Percentiles rank a stretch among this genome's conserved stretches.
These are phyloP conservation scores for Spongilla lacustris DNA, from an alignment of 37 sponge, comb jelly and placozoan species.

Conservation along the genomic window DNA sequence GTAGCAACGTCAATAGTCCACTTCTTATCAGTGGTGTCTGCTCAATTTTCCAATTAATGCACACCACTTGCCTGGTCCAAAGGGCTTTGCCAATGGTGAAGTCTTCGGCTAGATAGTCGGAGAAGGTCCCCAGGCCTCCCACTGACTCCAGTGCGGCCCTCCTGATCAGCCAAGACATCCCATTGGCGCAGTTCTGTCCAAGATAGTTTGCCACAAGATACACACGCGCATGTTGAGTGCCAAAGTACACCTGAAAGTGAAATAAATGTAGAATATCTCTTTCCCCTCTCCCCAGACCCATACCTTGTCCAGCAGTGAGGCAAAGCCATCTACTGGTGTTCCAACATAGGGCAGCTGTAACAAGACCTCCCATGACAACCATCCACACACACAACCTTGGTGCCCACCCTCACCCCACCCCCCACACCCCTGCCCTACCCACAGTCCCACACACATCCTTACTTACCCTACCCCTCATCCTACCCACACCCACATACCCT, in stretches of 20 bases:
- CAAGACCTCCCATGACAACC: neutral
- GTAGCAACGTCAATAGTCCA: too few species aligned
- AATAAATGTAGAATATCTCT: neutral
- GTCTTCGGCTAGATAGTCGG: slow-evolving; percentile 85
- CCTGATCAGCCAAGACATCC: slow-evolving; percentile 79
- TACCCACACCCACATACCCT: neutral
- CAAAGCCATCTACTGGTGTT: slow-evolving; percentile 22
- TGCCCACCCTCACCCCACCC: too few species aligned
- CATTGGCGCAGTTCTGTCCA: slow-evolving; percentile 74
- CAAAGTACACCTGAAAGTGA: slow-evolving; percentile 79
- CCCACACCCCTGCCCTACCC: too few species aligned
- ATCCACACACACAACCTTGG: too few species aligned
- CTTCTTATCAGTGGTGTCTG: too few species aligned
- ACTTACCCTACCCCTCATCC: too few species aligned
- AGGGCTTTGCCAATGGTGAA: slow-evolving; percentile 68
- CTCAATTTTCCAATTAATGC: too few species aligned
- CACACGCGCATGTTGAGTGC: slow-evolving; percentile 78
- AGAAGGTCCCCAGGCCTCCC: slow-evolving; percentile 69
- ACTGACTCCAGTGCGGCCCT: slow-evolving; percentile 62
- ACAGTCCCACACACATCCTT: too few species aligned
- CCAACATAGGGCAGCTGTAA: slow-evolving; percentile 28
- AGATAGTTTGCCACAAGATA: slow-evolving; percentile 58
- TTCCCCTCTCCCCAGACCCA: neutral
- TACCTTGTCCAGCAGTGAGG: slow-evolving; percentile 70
- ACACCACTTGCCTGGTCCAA: slow-evolving; percentile 28